Base-by-base conservation (phyloP, 2,797 vertebrate species). In the Enteromius fasciolatus region DNA sequence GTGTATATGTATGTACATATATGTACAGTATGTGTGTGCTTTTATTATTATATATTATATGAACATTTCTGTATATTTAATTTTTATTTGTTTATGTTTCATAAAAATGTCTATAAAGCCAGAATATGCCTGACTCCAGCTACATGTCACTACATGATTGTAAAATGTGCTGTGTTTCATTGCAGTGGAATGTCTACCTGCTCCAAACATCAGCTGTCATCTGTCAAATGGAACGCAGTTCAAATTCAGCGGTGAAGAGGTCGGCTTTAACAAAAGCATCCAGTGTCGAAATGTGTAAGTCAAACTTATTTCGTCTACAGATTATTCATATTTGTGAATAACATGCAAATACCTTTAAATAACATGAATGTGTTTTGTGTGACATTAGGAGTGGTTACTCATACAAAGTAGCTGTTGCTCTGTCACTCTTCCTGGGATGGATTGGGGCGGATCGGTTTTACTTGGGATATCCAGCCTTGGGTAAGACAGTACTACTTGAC, bases 361-460 rank as follows among this genome's bases (percentile, higher is more conserved):
- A 25, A 20, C 25, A 44, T 50, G 28, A 8, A 31, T 64, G 48
- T 67, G 70, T 78, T 61, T 3, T 70, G 15, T 44, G 46, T 28
- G 28, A 0, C 10, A 17, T 28, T 82, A 99, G 98, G 91, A 98
- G 96, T 81, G 96, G 96, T 79, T 99, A 97, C 89, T 99, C 97
- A 4, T 99, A 99, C 89, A 98, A 97, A 93, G 96, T 99, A 8
- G 97, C 98, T 0, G 98, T 99, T 86, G 98, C 98, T 5, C 88
- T 99, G 57, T 99, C 98, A 50, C 95, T 99, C 74, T 99, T 99
- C 88, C 95, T 99, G 87, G 98, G 98, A 86, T 99, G 98, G 98
- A 80, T 99, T 84, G 98, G 98, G 89, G 98, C 98, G 15, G 98
- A 99, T 89, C 95, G 97, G 83, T 99, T 99, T 94, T 99, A 99